Evolutionary conservation across 1,140 invertebrate species (phyloP).

Genomic region (Monochamus saltuarius): DNA sequence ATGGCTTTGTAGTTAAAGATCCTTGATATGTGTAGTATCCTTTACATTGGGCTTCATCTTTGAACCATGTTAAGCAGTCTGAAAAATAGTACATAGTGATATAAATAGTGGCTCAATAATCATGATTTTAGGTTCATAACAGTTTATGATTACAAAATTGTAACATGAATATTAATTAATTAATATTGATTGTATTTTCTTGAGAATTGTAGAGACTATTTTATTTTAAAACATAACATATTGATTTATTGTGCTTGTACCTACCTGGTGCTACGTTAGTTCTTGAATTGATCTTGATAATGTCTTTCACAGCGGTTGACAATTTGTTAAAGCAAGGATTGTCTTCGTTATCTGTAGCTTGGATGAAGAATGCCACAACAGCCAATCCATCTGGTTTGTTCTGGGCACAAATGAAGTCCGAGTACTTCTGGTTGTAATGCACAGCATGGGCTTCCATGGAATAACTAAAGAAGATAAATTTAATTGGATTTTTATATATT

Average conservation of each 20-base stretch:
- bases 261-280: conserved; percentile 47
- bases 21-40: conserved; percentile 67
- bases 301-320: conserved; percentile 45
- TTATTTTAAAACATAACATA: no score
- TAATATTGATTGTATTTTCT: no score
- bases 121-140: not conserved
- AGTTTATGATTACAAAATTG: no score
- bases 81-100: conserved; percentile 22
- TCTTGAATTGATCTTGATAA: conserved; percentile 43
- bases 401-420: conserved; percentile 64
- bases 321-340: conserved; percentile 51
- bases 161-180: no score
- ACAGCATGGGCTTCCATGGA: conserved; percentile 78
- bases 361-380: conserved; percentile 72
- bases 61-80: conserved; percentile 56
- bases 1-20: conserved; percentile 71
- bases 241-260: no score
- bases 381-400: conserved; percentile 74
- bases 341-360: conserved; percentile 48
- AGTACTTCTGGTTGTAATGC: conserved; percentile 76
- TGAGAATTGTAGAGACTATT: no score
- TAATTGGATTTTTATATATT: conserved; percentile 5
- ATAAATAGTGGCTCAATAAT: not conserved
- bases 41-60: conserved; percentile 48
- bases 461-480: conserved; percentile 54